phyloP scores from a whole-genome alignment of 2,113 vertebrate species.

The Ceuthmochares aereus region DNA sequence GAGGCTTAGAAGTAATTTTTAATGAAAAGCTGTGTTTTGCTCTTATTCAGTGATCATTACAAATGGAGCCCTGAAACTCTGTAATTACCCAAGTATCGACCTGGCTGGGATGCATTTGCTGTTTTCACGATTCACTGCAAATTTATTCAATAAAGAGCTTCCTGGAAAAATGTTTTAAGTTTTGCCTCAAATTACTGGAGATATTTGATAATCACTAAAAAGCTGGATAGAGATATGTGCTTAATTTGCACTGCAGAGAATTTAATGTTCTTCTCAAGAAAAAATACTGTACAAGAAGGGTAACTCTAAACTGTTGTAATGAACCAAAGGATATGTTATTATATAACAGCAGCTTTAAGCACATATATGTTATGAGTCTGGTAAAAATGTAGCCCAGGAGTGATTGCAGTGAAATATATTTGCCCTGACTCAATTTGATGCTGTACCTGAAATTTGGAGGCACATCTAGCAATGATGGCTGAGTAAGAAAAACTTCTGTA shows the following conservation, averaged over 20 bases:
- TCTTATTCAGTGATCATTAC: not conserved
- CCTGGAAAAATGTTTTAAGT: not conserved
- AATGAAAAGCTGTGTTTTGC: not conserved
- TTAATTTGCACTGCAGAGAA: not conserved
- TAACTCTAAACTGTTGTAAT: not conserved
- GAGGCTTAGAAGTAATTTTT: not conserved
- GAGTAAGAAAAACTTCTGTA: not conserved
- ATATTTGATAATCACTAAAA: not conserved
- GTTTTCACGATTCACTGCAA: not conserved
- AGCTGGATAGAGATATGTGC: not conserved
- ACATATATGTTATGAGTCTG: not conserved
- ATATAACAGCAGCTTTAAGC: not conserved
- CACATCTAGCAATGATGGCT: not conserved
- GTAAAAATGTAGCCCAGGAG: not conserved
- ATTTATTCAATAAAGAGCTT: slow-evolving; percentile 1
- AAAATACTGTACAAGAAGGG: not conserved
- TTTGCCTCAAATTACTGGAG: not conserved
- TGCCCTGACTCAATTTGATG: not conserved
- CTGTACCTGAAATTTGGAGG: not conserved
- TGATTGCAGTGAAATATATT: not conserved
- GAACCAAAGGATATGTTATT: not conserved
- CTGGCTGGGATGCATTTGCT: not conserved
- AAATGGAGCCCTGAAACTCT: not conserved
- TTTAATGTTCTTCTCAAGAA: not conserved
- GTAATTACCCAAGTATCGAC: not conserved